Percentiles rank a stretch among this genome's conserved stretches.
These are phyloP conservation scores for Cynoglossus semilaevis DNA, from an alignment of 2,113 vertebrate genomes.

Conservation along the genomic window DNA sequence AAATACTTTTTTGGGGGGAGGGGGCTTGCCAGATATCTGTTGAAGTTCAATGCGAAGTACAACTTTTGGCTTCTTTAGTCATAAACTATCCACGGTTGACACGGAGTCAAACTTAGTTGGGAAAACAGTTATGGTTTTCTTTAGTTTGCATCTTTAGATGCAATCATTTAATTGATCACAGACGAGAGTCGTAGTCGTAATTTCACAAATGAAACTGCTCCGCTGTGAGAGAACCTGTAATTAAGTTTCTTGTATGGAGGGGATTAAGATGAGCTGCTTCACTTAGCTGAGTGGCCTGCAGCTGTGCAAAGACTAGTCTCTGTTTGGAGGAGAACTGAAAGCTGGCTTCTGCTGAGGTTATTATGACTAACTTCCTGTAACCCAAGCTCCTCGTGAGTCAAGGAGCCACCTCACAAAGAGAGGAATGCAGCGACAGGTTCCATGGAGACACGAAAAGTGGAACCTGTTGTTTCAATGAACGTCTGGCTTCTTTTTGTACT, in stretches of 20 bases:
- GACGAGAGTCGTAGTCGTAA: not conserved
- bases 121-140: not conserved
- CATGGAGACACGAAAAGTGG: slow-evolving; percentile 52
- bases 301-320: slow-evolving; percentile 38
- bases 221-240: slow-evolving; percentile 19
- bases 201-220: slow-evolving; percentile 3
- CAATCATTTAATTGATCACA: not conserved
- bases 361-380: slow-evolving; percentile 64
- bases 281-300: slow-evolving; percentile 23
- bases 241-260: slow-evolving; percentile 27
- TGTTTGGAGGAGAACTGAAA: slow-evolving; percentile 28
- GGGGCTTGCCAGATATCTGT: not conserved
- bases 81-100: no score
- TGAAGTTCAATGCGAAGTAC: not conserved
- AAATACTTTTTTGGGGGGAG: no score
- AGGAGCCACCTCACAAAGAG: slow-evolving; percentile 53
- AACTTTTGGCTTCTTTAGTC: not conserved
- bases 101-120: no score
- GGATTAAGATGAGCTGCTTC: slow-evolving; percentile 28
- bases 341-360: slow-evolving; percentile 44
- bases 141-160: not conserved
- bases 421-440: slow-evolving; percentile 67
- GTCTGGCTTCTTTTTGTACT: slow-evolving; percentile 30
- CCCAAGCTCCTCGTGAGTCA: slow-evolving; percentile 54
- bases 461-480: slow-evolving; percentile 51